Conservation (phyloP, 2,888 invertebrate species). For the Drosophila diplacantha region DNA sequence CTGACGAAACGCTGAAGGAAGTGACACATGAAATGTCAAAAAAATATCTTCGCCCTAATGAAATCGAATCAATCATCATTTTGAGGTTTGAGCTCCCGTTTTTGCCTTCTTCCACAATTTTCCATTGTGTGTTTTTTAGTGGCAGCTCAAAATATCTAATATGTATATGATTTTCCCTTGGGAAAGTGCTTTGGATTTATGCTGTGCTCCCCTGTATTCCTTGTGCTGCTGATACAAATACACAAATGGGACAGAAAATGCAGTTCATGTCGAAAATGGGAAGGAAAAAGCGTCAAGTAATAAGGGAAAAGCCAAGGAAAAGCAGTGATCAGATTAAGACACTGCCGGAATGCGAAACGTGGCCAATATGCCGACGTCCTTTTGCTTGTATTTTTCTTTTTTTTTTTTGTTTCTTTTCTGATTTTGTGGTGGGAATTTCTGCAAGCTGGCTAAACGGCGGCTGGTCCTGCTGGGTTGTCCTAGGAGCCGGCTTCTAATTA, state of each 20-base stretch:
- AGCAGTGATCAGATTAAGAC: constrained; percentile 37
- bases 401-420: background rate
- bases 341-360: constrained; percentile 41
- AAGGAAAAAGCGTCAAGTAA: background rate
- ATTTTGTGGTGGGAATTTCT: constrained; percentile 25
- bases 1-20: constrained; percentile 8
- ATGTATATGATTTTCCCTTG: background rate
- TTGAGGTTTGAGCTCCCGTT: constrained; percentile 9
- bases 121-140: background rate
- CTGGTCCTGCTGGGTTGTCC: constrained; percentile 30
- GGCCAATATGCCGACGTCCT: constrained; percentile 37
- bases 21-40: constrained; percentile 32
- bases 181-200: background rate
- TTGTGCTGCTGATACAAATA: constrained; percentile 19
- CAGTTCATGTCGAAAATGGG: constrained; percentile 26
- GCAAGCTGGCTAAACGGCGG: constrained; percentile 30
- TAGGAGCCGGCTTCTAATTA: constrained; percentile 6
- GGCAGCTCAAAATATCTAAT: background rate
- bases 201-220: background rate
- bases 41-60: constrained; percentile 31
- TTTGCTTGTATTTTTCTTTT: background rate
- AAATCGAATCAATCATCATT: constrained; percentile 42
- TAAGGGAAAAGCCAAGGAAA: background rate
- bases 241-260: constrained; percentile 36
- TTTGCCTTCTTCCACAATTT: background rate